A percentile compares a stretch with the other conserved stretches of the same genome.
Conservation (phyloP, 2,797 vertebrate genomes). For the Esox masquinongy region DNA sequence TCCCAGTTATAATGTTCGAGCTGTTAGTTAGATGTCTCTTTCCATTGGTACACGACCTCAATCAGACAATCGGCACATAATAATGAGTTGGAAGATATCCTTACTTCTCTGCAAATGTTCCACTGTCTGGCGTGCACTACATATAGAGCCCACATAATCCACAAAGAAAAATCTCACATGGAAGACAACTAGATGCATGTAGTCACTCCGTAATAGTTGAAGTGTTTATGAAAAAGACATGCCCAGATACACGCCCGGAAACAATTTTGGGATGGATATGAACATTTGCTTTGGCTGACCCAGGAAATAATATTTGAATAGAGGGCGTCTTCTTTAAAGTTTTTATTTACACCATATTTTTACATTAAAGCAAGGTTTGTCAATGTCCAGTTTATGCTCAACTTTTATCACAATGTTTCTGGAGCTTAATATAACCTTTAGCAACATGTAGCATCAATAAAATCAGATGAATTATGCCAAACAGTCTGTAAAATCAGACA, state of each 20-base stretch:
- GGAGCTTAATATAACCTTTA: background rate
- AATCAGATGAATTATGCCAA: too few relatives aligned
- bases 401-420: background rate
- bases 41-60: background rate
- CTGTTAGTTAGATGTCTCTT: background rate
- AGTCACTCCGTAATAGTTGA: background rate
- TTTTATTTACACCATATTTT: background rate
- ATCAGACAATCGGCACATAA: background rate
- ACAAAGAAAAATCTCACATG: too few relatives aligned
- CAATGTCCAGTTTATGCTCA: background rate
- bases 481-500: background rate
- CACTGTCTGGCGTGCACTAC: too few relatives aligned
- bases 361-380: background rate
- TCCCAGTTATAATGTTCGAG: background rate
- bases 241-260: background rate
- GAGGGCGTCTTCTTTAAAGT: background rate
- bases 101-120: background rate
- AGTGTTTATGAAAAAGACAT: background rate
- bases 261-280: background rate
- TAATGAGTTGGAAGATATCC: background rate
- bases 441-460: too few relatives aligned
- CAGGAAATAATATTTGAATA: background rate
- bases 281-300: too few relatives aligned
- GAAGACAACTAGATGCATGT: too few relatives aligned
- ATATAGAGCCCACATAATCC: too few relatives aligned